Evolutionary conservation across 2,888 invertebrate species (phyloP), one percentile per base, ranked within the genome.

Genomic region (Dynastes grantii): DNA sequence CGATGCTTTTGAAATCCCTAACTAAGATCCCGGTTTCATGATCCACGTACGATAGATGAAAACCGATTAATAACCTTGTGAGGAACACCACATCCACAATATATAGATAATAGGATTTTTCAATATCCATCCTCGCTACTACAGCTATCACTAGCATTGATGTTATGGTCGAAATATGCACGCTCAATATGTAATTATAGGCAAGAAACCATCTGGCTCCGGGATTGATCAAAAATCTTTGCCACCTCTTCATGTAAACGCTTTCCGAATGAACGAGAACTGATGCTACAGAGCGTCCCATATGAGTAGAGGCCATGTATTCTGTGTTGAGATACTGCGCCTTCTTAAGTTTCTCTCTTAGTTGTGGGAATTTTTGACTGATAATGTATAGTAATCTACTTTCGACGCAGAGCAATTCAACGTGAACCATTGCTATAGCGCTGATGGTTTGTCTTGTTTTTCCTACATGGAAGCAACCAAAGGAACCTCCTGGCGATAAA

Each of bases 381-480:
- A 78, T 53, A 6, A 37, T 29, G 64, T 64, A 37, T 5, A 79
- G 61, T 13, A 37, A 9, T 22, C n/a, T 16, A 32, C 79, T 71
- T 37, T 79, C 76, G 27, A 81, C 78, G 71, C 58, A 63, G 29
- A 82, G 63, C 29, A 82, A 27, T 37, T 81, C 78, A 11, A 78
- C 76, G 65, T 82, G 82, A 0, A 82, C 82, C 40, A 71, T 55
- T 1, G 82, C 80, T n/a, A 68, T 78, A 0, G 80, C 80, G 0
- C 79, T 67, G 37, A 82, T 78, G 0, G 81, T 81, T 71, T 81
- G 81, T 13, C 82, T 65, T 1, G 55, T 77, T 58, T 64, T 77
- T 4, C 64, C 53, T 9, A 27, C 1, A 16, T 55, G 67, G 37
- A 65, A 67, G 55, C 77, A 75, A 13, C 79, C 79, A 40, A 79